Evolutionary conservation across 2,113 vertebrate genomes (phyloP).

Genomic region (Protobothrops flavoviridis): DNA sequence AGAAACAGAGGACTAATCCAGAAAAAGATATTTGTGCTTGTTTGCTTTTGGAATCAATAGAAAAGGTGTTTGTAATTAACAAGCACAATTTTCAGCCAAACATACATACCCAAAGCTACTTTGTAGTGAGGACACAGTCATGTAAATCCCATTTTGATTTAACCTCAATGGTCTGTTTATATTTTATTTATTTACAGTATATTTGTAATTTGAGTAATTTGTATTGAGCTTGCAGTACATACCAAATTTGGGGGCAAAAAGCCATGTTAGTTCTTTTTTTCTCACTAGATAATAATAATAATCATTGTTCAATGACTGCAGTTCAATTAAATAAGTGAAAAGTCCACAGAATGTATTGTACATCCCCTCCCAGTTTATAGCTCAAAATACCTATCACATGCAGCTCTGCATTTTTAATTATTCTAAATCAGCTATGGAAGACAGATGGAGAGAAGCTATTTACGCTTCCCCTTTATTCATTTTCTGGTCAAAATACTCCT

Average conservation of each 20-base stretch:
- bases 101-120: not conserved
- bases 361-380: not conserved
- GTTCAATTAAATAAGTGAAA: not conserved
- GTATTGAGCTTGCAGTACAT: not conserved
- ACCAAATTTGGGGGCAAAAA: not conserved
- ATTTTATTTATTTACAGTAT: not conserved
- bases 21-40: not conserved
- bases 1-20: not conserved
- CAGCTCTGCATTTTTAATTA: not conserved
- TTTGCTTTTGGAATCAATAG: not conserved
- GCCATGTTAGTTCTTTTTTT: not conserved
- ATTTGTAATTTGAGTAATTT: not conserved
- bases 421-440: not conserved
- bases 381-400: not conserved
- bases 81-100: not conserved
- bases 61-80: not conserved
- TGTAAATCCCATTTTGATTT: not conserved
- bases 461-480: not conserved
- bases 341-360: not conserved
- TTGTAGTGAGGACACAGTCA: not conserved
- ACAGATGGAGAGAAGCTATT: not conserved
- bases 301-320: not conserved
- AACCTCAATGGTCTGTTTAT: not conserved
- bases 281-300: not conserved
- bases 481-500: not conserved